phyloP scores from a whole-genome alignment of 2,113 vertebrate genomes.

The Paedocypris sp. region DNA sequence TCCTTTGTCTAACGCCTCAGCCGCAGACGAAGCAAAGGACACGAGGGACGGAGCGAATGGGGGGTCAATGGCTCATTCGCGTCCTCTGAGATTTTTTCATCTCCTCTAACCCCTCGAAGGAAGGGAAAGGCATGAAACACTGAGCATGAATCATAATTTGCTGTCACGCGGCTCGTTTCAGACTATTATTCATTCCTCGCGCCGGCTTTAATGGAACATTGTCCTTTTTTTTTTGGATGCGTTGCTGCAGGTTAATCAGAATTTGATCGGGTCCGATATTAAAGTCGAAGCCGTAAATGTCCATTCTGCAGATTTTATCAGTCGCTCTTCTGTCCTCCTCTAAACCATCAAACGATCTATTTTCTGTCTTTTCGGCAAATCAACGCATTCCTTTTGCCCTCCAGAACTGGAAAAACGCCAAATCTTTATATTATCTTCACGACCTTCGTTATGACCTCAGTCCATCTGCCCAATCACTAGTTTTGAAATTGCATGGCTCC shows the following conservation, averaged over 20 bases:
- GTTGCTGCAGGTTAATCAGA: not conserved
- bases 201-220: not conserved
- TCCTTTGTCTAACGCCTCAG: not conserved
- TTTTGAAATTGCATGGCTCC: not conserved
- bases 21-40: conserved; percentile 1
- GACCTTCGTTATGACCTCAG: not conserved
- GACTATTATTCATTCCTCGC: not conserved
- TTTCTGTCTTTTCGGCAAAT: not conserved
- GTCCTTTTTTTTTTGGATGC: not conserved
- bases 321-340: not conserved
- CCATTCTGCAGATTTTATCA: no score
- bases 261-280: not conserved
- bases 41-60: conserved; percentile 28
- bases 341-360: not conserved
- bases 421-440: not conserved
- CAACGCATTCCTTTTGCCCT: not conserved
- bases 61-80: conserved; percentile 31
- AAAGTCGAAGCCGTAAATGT: no score
- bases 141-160: not conserved
- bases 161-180: conserved; percentile 1
- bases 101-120: conserved; percentile 11
- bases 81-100: conserved; percentile 23
- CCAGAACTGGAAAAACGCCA: conserved; percentile 12
- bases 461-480: conserved; percentile 24
- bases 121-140: conserved; percentile 17